Percentiles rank a stretch among this genome's conserved stretches.
Evolutionary conservation across 2,888 invertebrate species (phyloP).

Genomic region (Dinocampus coccinellae): DNA sequence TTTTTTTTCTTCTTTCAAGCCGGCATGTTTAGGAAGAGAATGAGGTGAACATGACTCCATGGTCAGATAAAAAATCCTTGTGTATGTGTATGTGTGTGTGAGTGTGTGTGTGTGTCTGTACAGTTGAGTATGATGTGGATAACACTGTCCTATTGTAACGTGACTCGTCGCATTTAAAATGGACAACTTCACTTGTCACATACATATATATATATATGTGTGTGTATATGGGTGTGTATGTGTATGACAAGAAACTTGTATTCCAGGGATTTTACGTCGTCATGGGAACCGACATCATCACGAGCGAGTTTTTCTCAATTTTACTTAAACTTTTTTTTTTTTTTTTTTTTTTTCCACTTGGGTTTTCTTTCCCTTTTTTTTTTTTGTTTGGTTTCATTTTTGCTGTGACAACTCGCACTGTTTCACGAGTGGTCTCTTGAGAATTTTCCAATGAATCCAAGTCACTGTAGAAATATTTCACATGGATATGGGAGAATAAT

Average conservation of each 20-base stretch:
- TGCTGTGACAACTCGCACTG: neutral
- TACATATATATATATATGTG: too few relatives aligned
- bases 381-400: too few relatives aligned
- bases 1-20: neutral
- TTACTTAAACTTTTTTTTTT: too few relatives aligned
- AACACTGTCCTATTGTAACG: neutral
- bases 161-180: neutral
- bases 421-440: neutral
- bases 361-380: conserved; percentile 15
- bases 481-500: too few relatives aligned
- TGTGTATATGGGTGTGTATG: neutral
- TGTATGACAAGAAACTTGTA: conserved; percentile 4
- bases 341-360: too few relatives aligned
- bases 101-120: neutral
- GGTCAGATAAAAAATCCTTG: neutral
- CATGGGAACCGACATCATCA: conserved; percentile 67
- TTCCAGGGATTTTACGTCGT: conserved; percentile 56
- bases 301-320: conserved; percentile 21
- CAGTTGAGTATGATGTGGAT: neutral
- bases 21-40: neutral
- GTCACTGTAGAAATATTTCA: too few relatives aligned
- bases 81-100: too few relatives aligned
- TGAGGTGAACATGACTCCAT: too few relatives aligned
- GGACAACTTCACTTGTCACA: neutral
- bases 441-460: neutral